Percentiles rank a stretch among this genome's conserved stretches.
Conservation (phyloP, 2,113 vertebrate genomes). For the Lucifuga dentata region DNA sequence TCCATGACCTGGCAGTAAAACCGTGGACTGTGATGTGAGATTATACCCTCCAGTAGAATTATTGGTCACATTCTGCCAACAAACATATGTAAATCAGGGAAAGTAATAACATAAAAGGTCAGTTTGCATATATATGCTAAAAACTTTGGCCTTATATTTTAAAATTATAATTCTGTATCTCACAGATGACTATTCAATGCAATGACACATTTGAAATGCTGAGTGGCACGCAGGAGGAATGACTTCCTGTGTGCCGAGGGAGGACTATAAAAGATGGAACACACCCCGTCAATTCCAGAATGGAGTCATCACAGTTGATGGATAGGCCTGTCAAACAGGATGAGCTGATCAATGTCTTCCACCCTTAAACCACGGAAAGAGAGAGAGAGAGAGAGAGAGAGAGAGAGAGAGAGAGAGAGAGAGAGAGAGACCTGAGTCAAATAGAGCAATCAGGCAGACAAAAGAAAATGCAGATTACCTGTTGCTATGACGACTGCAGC, state of each 20-base stretch:
- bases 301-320: constrained; percentile 52
- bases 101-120: neutral
- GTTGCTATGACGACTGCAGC: constrained; percentile 89
- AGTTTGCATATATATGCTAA: neutral
- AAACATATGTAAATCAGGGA: neutral
- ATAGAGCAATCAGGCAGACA: constrained; percentile 78
- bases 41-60: constrained; percentile 20
- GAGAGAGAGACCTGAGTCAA: constrained; percentile 61
- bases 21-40: constrained; percentile 7
- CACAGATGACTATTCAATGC: neutral
- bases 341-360: constrained; percentile 64
- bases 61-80: neutral
- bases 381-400: constrained; percentile 43
- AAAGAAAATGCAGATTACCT: constrained; percentile 82
- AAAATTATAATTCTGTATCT: no score
- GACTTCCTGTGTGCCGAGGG: constrained; percentile 45
- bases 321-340: constrained; percentile 54
- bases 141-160: neutral
- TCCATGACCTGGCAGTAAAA: constrained; percentile 29
- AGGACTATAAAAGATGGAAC: constrained; percentile 45
- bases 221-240: constrained; percentile 3
- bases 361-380: constrained; percentile 44
- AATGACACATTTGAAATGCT: constrained; percentile 31
- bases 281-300: constrained; percentile 46
- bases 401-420: constrained; percentile 50